Evolutionary conservation across 2,113 vertebrate genomes (phyloP).

Genomic region (Fulica atra): DNA sequence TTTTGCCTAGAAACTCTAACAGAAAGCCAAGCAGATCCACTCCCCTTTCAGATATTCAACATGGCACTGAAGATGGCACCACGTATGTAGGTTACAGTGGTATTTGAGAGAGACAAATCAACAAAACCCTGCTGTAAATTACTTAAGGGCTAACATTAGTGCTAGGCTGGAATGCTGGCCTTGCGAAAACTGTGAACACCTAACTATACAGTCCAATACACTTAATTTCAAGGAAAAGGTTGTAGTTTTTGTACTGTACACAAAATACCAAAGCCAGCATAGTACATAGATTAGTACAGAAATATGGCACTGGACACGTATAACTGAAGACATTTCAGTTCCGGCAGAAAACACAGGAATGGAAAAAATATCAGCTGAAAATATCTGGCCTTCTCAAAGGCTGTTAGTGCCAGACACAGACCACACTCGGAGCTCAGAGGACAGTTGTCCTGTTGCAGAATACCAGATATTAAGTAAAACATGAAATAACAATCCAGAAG

Average conservation of each 20-base stretch:
- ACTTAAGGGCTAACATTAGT: neutral
- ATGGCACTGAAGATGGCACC: neutral
- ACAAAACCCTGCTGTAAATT: neutral
- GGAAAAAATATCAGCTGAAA: neutral
- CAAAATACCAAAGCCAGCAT: neutral
- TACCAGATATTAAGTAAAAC: neutral
- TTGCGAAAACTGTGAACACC: neutral
- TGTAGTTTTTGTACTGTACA: neutral
- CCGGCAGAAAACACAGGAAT: neutral
- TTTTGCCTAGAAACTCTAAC: neutral
- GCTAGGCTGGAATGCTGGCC: neutral
- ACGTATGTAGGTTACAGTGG: accelerated
- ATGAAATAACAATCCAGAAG: neutral
- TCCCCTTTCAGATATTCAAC: neutral
- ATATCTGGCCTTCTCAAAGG: neutral
- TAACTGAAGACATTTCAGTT: neutral
- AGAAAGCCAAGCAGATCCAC: neutral
- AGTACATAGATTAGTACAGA: neutral
- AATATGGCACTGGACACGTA: neutral
- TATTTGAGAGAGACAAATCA: neutral
- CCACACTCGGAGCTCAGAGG: neutral
- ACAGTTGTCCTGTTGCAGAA: neutral
- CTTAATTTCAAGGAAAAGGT: neutral
- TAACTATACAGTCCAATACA: neutral
- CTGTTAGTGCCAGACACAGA: neutral